phyloP scores from a whole-genome alignment of 1,140 invertebrate species.

The Cydia fagiglandana region DNA sequence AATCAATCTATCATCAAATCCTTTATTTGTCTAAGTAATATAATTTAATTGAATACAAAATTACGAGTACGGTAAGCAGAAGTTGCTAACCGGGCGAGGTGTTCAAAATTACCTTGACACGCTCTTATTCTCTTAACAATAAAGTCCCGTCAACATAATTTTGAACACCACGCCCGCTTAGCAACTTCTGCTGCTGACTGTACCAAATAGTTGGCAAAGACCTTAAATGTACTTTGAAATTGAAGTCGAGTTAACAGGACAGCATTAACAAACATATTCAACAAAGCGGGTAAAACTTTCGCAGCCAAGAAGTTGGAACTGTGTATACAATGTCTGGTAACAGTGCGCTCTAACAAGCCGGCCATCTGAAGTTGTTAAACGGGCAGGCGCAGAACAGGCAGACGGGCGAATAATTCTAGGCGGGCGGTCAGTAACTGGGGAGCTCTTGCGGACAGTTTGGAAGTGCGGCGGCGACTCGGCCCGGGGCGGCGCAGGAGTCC shows the following conservation, averaged over 20 bases:
- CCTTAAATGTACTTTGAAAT: background rate
- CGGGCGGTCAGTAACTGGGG: slow-evolving; percentile 49
- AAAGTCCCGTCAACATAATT: too few species aligned
- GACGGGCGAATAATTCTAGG: slow-evolving; percentile 58
- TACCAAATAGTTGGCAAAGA: background rate
- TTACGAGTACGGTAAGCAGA: background rate
- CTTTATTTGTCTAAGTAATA: too few species aligned
- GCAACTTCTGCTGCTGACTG: too few species aligned
- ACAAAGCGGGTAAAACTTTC: slow-evolving; percentile 63
- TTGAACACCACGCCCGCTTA: too few species aligned
- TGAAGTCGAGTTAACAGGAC: slow-evolving; percentile 45
- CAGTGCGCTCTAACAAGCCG: slow-evolving; percentile 68
- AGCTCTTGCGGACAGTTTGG: slow-evolving; percentile 47
- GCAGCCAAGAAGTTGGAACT: slow-evolving; percentile 67
- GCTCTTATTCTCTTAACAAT: too few species aligned
- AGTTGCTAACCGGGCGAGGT: too few species aligned
- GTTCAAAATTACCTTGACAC: too few species aligned
- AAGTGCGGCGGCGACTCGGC: slow-evolving; percentile 45
- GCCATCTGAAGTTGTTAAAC: slow-evolving; percentile 69
- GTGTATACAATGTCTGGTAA: slow-evolving; percentile 62
- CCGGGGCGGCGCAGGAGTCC: slow-evolving; percentile 25
- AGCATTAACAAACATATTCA: slow-evolving; percentile 64
- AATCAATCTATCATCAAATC: too few species aligned
- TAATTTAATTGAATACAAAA: too few species aligned
- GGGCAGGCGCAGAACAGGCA: slow-evolving; percentile 44